A percentile compares a stretch with the other conserved stretches of the same genome.
These are phyloP conservation scores for Latrodectus hesperus DNA, from an alignment of 2,888 invertebrate species.

Conservation along the genomic window DNA sequence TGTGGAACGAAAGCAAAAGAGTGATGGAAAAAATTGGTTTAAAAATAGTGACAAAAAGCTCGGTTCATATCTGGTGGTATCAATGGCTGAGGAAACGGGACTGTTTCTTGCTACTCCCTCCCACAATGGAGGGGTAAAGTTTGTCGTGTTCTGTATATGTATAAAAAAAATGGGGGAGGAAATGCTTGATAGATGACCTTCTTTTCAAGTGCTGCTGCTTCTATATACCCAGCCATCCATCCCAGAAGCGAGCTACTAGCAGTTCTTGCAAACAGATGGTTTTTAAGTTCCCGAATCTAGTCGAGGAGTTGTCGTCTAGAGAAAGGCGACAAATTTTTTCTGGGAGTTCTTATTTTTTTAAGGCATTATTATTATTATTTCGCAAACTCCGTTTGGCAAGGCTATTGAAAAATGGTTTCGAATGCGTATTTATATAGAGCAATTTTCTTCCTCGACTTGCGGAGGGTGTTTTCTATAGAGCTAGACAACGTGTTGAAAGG, in stretches of 20 bases:
- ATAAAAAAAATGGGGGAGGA: slow-evolving; percentile 1
- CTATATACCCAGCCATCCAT: neutral
- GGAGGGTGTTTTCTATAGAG: slow-evolving; percentile 6
- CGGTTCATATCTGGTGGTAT: slow-evolving; percentile 6
- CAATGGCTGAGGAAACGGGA: slow-evolving; percentile 28
- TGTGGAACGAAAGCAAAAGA: neutral
- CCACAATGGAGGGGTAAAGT: slow-evolving; percentile 37
- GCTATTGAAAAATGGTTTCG: slow-evolving; percentile 39
- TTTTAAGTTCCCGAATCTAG: slow-evolving; percentile 38
- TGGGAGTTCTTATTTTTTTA: neutral
- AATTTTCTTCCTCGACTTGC: slow-evolving; percentile 8
- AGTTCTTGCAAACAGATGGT: slow-evolving; percentile 54
- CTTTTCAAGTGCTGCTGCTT: slow-evolving; percentile 53
- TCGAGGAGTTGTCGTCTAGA: neutral
- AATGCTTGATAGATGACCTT: slow-evolving; percentile 52
- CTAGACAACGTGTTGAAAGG: slow-evolving; percentile 47
- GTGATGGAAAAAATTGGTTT: neutral
- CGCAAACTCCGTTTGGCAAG: slow-evolving; percentile 5
- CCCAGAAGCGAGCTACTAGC: neutral
- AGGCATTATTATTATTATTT: slow-evolving; percentile 21
- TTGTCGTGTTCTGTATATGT: slow-evolving; percentile 17
- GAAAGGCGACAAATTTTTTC: slow-evolving; percentile 11
- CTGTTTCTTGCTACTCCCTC: slow-evolving; percentile 7
- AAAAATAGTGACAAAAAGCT: neutral
- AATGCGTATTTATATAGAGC: slow-evolving; percentile 18